phyloP scores from a whole-genome alignment of 2,113 vertebrate species.

The Eulemur rufifrons region DNA sequence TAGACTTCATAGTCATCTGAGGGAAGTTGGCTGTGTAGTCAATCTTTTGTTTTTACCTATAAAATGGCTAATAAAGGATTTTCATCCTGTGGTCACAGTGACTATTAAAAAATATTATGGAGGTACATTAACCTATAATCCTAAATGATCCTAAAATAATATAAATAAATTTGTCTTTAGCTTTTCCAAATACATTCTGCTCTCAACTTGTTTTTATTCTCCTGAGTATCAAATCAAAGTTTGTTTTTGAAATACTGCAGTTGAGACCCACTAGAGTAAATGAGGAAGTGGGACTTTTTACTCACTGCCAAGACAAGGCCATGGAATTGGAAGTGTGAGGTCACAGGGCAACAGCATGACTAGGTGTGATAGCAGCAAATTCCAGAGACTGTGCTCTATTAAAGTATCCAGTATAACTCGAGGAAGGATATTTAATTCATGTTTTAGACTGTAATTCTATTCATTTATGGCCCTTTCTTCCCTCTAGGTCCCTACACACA shows the following conservation, averaged over 20 bases:
- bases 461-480: constrained; percentile 7
- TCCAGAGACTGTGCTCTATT: constrained; percentile 25
- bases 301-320: constrained; percentile 64
- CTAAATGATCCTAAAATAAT: constrained; percentile 66
- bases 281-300: constrained; percentile 61
- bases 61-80: constrained; percentile 76
- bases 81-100: constrained; percentile 73
- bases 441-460: constrained; percentile 33
- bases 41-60: constrained; percentile 68
- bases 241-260: constrained; percentile 66
- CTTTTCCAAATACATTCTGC: constrained; percentile 70
- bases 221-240: constrained; percentile 73
- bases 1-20: constrained; percentile 72
- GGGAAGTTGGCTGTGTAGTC: constrained; percentile 72
- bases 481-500: background rate
- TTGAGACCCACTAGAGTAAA: constrained; percentile 50
- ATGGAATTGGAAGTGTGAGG: constrained; percentile 43
- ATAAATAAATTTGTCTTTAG: constrained; percentile 66
- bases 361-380: constrained; percentile 57
- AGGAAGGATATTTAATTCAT: constrained; percentile 48
- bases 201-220: constrained; percentile 69
- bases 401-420: background rate
- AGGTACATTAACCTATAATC: constrained; percentile 70
- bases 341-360: constrained; percentile 55
- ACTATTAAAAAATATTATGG: constrained; percentile 74